Evolutionary conservation across 2,797 vertebrate species (phyloP), one percentile per base, ranked within the genome.

Genomic region (Onychomys torridus): DNA sequence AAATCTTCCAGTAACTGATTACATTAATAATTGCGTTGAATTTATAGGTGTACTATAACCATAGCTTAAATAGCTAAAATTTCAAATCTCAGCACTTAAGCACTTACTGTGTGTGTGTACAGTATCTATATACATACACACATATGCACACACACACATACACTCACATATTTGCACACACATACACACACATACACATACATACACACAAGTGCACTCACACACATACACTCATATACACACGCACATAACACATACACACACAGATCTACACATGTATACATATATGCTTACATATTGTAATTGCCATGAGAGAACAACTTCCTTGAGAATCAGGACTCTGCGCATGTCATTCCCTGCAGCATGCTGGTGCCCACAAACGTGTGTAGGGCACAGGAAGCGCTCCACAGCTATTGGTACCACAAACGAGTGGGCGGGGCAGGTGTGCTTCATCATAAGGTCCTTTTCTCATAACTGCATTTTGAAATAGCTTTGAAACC

Each of bases 281-380:
- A 37, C 43, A 7, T 7, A 3, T 78, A 37, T 40, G 34, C 9
- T 4, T 19, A 6, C 19, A 7, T 40, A 0, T 2, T n/a, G n/a
- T 90, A n/a, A 73, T 76, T 94, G n/a, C 59, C 59, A 73, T 32
- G 81, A 92, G 82, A 94, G 95, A 93, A 34, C 78, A 77, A 89
- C 34, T 16, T 75, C 43, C 49, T 43, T 49, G 5, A 85, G 40
- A 89, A 69, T 7, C n/a, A n/a, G 63, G 14, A 89, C 32, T 73
- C 77, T 43, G 43, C 1, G 21, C 71, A 3, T 83, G 46, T 81
- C 78, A 55, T 52, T 82, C 52, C 40, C 25, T 32, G 8, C 49
- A 81, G 16, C 10, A 84, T 49, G 16, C 32, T n/a, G 25, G n/a
- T 92, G 25, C 23, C 52, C 49, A 55, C 17, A 71, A 76, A 91